Evolutionary conservation across 2,888 invertebrate species (phyloP), one percentile per base, ranked within the genome.

Genomic region (Azorinus chamasolen): DNA sequence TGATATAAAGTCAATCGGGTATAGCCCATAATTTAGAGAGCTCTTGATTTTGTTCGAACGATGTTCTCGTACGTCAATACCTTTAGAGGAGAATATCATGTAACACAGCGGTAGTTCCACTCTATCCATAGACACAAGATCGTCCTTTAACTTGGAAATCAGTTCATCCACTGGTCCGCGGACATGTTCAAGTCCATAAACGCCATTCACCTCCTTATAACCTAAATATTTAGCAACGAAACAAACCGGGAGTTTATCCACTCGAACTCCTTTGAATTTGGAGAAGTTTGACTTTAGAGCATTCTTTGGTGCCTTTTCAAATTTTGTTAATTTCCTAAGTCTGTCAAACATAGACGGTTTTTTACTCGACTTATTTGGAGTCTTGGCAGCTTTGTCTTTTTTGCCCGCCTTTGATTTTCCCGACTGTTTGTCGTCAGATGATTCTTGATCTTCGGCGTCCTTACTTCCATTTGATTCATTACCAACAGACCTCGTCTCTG

Each of bases 221-320:
- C 93, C 93, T 24, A 93, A 79, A 80, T 92, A 92, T 74, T 93
- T 93, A 43, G 87, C 90, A n/a, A 93, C 87, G 79, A 93, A 93
- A 20, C 88, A 73, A 76, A 92, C 92, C n/a, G 93, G 93, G 12
- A 93, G 82, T 20, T 82, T 71, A 53, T 91, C 91, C 14, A 92
- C 87, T 50, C 84, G 86, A 5, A 92, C 85, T 4, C 84, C 86
- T 16, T 84, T 70, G 22, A 91, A 87, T 73, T 88, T 87, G 3
- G 88, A 87, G 14, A 78, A 57, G 61, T 80, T 76, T 22, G 64
- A 43, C n/a, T 70, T 63, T 24, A 59, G 39, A 14, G 65, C 22
- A 16, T 57, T 66, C 61, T 83, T 85, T 32, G 78, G 66, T 50
- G 65, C 64, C 75, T 87, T 87, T 63, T 87, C 86, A 61, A 85